A percentile compares a stretch with the other conserved stretches of the same genome.
Conservation (phyloP, 2,797 vertebrate genomes). For the Alca torda region DNA sequence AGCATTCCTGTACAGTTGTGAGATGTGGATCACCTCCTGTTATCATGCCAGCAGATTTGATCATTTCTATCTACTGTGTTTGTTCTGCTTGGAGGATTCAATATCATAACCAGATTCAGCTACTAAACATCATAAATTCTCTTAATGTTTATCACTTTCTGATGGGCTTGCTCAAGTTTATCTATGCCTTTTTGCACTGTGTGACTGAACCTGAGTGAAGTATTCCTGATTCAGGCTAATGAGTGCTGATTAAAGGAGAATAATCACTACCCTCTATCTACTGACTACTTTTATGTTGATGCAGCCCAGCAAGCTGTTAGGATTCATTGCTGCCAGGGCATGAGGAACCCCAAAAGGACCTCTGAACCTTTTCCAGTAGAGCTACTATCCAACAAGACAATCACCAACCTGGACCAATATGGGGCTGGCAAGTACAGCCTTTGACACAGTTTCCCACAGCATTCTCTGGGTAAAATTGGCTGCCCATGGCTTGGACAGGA, state of each 20-base stretch:
- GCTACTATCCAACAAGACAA: neutral
- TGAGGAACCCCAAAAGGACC: neutral
- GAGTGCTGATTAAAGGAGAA: neutral
- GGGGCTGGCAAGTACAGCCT: accelerated
- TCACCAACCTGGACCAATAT: neutral
- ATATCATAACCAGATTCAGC: neutral
- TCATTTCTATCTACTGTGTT: neutral
- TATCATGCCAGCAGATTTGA: neutral
- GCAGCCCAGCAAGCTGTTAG: neutral
- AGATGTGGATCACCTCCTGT: neutral
- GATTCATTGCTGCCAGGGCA: neutral
- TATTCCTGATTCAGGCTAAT: neutral
- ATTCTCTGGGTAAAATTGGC: no score
- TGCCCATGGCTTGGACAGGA: no score
- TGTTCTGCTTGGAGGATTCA: neutral
- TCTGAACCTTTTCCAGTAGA: neutral
- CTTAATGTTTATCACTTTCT: neutral
- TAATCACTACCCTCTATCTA: neutral
- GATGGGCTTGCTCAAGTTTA: neutral
- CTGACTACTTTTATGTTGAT: neutral
- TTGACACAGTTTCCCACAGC: no score
- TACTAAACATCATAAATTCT: neutral
- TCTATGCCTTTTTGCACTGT: neutral
- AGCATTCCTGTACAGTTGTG: neutral
- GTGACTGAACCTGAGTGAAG: neutral